Evolutionary conservation across 1,140 invertebrate genomes (phyloP).

Genomic region (Temnothorax curvispinosus): DNA sequence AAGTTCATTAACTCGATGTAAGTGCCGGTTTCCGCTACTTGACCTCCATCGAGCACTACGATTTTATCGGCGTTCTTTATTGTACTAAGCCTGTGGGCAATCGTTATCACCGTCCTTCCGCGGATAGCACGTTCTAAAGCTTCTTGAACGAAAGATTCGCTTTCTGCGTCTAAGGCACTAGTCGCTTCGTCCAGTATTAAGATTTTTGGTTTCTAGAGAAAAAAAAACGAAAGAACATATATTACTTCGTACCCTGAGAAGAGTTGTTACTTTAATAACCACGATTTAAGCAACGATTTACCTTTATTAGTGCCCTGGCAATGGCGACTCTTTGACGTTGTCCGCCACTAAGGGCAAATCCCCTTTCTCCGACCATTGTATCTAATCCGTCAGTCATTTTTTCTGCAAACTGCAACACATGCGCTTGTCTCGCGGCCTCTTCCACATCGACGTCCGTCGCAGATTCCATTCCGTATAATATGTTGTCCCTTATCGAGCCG

Average conservation of each 20-base stretch:
- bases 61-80: conserved; percentile 96
- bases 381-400: conserved; percentile 91
- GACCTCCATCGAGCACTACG: conserved; percentile 94
- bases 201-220: conserved; percentile 91
- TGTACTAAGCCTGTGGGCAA: conserved; percentile 97
- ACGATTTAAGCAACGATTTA: conserved; percentile 73
- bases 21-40: conserved; percentile 93
- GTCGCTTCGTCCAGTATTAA: conserved; percentile 95
- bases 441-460: conserved; percentile 87
- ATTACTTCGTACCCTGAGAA: conserved; percentile 44
- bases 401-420: conserved; percentile 93
- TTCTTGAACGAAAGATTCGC: conserved; percentile 95
- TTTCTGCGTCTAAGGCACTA: conserved; percentile 96
- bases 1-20: conserved; percentile 90
- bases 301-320: conserved; percentile 95
- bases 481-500: conserved; percentile 93
- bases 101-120: conserved; percentile 95
- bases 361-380: conserved; percentile 93
- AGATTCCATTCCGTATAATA: conserved; percentile 89
- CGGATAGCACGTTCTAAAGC: conserved; percentile 93
- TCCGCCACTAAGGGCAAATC: conserved; percentile 93
- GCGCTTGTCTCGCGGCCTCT: conserved; percentile 89
- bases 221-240: conserved; percentile 68
- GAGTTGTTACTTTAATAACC: neutral
- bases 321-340: conserved; percentile 96